Evolutionary conservation across 2,113 vertebrate genomes (phyloP).

Genomic region (Austrofundulus limnaeus): DNA sequence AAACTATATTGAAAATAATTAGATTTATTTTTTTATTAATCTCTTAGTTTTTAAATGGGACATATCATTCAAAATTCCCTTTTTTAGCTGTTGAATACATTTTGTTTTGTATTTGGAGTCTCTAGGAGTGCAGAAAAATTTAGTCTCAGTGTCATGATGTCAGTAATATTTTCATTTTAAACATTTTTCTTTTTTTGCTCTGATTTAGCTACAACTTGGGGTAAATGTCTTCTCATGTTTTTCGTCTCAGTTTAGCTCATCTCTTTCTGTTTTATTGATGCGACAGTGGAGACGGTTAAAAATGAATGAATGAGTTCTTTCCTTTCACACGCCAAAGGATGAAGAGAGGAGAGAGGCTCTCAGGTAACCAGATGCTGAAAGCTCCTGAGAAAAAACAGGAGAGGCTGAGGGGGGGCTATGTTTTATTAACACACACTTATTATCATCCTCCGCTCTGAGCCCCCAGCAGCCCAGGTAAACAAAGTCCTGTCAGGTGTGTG

Average conservation of each 20-base stretch:
- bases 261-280: constrained; percentile 31
- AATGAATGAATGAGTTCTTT: constrained; percentile 78
- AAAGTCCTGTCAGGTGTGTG: constrained; percentile 54
- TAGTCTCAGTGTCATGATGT: too few relatives aligned
- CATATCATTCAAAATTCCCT: too few relatives aligned
- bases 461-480: constrained; percentile 45
- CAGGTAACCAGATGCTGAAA: constrained; percentile 71
- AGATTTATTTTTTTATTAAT: too few relatives aligned
- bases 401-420: constrained; percentile 47
- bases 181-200: background rate
- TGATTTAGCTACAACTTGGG: background rate
- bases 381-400: constrained; percentile 34
- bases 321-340: constrained; percentile 71
- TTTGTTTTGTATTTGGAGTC: too few relatives aligned
- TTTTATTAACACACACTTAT: constrained; percentile 75
- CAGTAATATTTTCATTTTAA: background rate
- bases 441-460: constrained; percentile 21
- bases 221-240: constrained; percentile 11
- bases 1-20: too few relatives aligned
- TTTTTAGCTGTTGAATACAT: background rate
- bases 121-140: too few relatives aligned
- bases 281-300: constrained; percentile 70
- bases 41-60: too few relatives aligned
- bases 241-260: constrained; percentile 11
- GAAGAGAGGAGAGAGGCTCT: constrained; percentile 42